Percentiles rank a stretch among this genome's conserved stretches.
phyloP scores from a whole-genome alignment of 2,113 vertebrate species.

The Corvus cornix region DNA sequence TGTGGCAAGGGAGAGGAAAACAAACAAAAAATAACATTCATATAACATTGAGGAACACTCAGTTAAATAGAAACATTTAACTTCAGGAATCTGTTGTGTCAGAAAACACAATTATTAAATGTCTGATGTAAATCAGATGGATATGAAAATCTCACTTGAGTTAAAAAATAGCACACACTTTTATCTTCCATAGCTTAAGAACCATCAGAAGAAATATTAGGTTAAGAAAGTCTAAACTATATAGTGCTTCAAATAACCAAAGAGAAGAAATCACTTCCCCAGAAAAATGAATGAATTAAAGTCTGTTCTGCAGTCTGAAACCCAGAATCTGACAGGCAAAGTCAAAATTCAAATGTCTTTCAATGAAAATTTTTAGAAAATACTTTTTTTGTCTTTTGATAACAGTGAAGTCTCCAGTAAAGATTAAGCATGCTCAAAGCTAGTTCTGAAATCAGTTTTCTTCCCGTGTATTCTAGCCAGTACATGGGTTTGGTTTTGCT shows the following conservation, averaged over 20 bases:
- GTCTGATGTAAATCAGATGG: not conserved
- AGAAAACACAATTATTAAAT: not conserved
- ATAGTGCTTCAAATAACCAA: not conserved
- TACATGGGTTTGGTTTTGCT: not conserved
- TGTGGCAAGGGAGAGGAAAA: not conserved
- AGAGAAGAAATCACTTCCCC: not conserved
- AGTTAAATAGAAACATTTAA: not conserved
- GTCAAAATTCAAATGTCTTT: not conserved
- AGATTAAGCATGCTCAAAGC: not conserved
- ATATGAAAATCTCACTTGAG: not conserved
- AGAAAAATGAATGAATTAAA: not conserved
- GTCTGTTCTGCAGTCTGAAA: not conserved
- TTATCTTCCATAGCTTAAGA: not conserved
- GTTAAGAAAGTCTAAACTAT: not conserved
- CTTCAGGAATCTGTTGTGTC: not conserved
- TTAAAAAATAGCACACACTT: not conserved
- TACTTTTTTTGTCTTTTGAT: not conserved
- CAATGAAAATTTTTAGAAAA: not conserved
- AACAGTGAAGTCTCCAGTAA: not conserved
- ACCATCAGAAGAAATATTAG: not conserved
- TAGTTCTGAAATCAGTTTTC: not conserved
- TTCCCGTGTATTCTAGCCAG: not conserved
- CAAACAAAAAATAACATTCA: constrained; percentile 3
- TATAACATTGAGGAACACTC: not conserved
- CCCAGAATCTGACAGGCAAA: not conserved